Conservation (phyloP, 2,797 vertebrate species). For the Peromyscus aztecus region DNA sequence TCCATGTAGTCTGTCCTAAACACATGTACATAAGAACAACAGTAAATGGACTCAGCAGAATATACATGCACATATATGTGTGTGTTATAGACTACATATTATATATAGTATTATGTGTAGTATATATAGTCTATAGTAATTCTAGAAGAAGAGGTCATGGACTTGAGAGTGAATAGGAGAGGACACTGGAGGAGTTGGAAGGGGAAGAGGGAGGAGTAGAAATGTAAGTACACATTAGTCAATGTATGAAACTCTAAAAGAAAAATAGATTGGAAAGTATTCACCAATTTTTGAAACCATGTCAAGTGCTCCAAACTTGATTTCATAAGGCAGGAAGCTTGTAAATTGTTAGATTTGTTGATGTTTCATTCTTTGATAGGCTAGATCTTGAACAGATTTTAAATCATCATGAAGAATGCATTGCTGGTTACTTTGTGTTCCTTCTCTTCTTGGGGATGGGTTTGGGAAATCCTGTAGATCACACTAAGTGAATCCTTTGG, state of each 20-base stretch:
- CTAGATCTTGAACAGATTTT: not conserved
- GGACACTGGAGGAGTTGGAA: not conserved
- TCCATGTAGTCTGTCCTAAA: not conserved
- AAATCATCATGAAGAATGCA: not conserved
- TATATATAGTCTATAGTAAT: not conserved
- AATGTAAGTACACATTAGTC: not conserved
- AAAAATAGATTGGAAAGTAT: not conserved
- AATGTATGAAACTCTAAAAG: not conserved
- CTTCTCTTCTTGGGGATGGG: conserved; percentile 2
- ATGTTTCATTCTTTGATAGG: not conserved
- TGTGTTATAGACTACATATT: not conserved
- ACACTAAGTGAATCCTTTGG: not conserved
- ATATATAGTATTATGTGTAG: not conserved
- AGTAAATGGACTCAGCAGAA: not conserved
- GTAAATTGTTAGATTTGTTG: not conserved
- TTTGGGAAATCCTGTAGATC: not conserved
- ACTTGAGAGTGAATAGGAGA: not conserved
- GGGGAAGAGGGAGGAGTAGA: not conserved
- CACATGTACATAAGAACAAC: not conserved
- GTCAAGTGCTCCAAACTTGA: not conserved
- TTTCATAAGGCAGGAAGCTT: not conserved
- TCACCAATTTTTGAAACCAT: not conserved
- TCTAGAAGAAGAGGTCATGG: not conserved
- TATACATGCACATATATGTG: too few species aligned
- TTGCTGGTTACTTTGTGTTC: not conserved